Evolutionary conservation across 1,140 invertebrate species (phyloP), one percentile per base, ranked within the genome.

Genomic region (Heliconius hewitsoni): DNA sequence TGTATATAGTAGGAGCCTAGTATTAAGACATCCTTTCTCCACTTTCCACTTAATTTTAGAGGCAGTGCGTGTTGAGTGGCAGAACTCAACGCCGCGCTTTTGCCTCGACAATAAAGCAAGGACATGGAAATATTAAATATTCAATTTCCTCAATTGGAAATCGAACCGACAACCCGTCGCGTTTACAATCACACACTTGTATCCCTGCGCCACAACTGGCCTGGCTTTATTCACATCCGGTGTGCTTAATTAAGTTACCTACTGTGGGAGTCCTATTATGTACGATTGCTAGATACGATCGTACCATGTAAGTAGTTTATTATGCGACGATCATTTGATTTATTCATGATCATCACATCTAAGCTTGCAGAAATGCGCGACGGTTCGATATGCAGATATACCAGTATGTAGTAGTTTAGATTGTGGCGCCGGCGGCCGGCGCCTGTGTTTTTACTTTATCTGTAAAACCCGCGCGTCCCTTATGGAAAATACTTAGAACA

Each of bases 311-410:
- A 78, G 79, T 83, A 52, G 74, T 78, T 83, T 82, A 79, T 79
- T 86, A 86, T 84, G 81, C 84, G 74, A 79, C 74, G 74, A 84
- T 84, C 78, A 82, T 57, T 86, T 89, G 87, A 86, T 87, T 89
- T 90, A 90, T 90, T 88, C 90, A 90, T 87, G 86, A 83, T 85
- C 77, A 78, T 79, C 60, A 70, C 79, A 82, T 87, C 84, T 87
- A 83, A 81, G 74, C 80, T 79, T 46, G 77, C 77, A 85, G 87
- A 85, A 89, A 86, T 82, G 82, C 83, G 77, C 74, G 84, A 78
- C 85, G 77, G 71, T 73, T 78, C 81, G 85, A 88, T 88, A 88
- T 87, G 87, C 85, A 85, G 86, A 89, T 89, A 88, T 80, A 80
- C 83, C 72, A 81, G 78, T 82, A 89, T 89, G 87, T 80, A 80